Evolutionary conservation across 1,140 invertebrate genomes (phyloP), one percentile per base, ranked within the genome.

Genomic region (Copidosoma floridanum): DNA sequence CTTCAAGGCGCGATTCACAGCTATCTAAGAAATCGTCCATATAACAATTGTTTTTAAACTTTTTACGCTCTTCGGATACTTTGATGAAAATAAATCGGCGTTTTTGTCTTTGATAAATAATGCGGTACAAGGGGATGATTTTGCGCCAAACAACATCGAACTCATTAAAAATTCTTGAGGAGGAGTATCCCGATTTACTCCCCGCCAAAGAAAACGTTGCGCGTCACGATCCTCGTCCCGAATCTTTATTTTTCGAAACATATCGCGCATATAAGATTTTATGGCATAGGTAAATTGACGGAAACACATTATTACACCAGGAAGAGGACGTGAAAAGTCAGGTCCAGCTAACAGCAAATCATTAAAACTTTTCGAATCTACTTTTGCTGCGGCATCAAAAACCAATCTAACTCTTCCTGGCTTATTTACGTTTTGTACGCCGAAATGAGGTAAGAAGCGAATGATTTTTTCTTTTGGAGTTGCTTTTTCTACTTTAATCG

Each of bases 21-120:
- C 68, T 70, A 38, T 71, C 69, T 8, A 78, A 61, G 40, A 71
- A 75, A 56, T 78, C 75, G 56, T 77, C 74, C 63, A 76, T 74
- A 50, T 78, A 78, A 40, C 71, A 68, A 20, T 65, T 60, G 1
- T 70, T 16, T 1, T 27, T 20, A 7, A 77, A 0, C 69, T 68
- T 1, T 65, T 16, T 8, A 66, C 70, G 0, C 73, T 72, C 16
- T 35, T 7, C 0, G 73, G 72, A 24, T 27, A 64, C 3, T 32
- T 21, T 10, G 55, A 35, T 8, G 41, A 24, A 60, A 65, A 72
- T 16, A 64, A 16, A 2, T 29, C 12, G 23, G 46, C 46, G 16
- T 48, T 48, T n/a, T 27, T 48, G 16, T 48, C 24, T 27, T 29
- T 48, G 3, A 48, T 27, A 27, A 27, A 48, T 27, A 48, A 27